Percentiles rank a stretch among this genome's conserved stretches.
These are phyloP conservation scores for Drosophila suzukii DNA, from an alignment of 1,140 invertebrate genomes.

Conservation along the genomic window DNA sequence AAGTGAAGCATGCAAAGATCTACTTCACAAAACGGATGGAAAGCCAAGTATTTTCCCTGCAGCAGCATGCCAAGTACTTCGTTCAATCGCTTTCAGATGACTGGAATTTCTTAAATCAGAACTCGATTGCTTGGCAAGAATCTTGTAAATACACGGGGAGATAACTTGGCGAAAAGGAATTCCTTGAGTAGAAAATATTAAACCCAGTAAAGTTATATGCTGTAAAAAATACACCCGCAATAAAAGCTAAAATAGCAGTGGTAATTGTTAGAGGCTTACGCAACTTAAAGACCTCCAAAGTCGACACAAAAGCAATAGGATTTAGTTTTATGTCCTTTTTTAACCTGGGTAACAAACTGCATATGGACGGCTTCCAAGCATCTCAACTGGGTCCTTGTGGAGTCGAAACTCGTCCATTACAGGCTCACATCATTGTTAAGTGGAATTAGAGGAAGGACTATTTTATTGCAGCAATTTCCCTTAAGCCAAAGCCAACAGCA, in stretches of 20 bases:
- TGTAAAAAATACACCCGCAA: background rate
- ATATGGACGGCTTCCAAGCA: constrained; percentile 18
- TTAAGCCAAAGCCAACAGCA: constrained; percentile 36
- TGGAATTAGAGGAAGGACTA: constrained; percentile 24
- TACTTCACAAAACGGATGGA: background rate
- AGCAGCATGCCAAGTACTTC: background rate
- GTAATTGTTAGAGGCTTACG: constrained; percentile 2
- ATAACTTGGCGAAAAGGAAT: too few relatives aligned
- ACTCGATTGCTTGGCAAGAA: background rate
- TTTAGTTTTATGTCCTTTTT: background rate
- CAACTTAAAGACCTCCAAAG: constrained; percentile 3
- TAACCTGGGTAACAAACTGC: constrained; percentile 9
- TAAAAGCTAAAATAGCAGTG: background rate
- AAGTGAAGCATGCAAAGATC: background rate
- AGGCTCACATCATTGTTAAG: constrained; percentile 28
- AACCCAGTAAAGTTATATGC: too few relatives aligned
- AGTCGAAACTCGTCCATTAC: constrained; percentile 4
- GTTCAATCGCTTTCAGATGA: constrained; percentile 10
- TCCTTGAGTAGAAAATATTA: too few relatives aligned
- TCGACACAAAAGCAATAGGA: constrained; percentile 9
- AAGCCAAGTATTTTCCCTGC: background rate
- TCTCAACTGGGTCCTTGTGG: background rate
- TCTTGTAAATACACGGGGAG: background rate
- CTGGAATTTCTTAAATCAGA: constrained; percentile 5
- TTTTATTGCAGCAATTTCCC: constrained; percentile 40